Evolutionary conservation across 2,797 vertebrate species (phyloP), one percentile per base, ranked within the genome.

Genomic region (Coregonus ussuriensis): DNA sequence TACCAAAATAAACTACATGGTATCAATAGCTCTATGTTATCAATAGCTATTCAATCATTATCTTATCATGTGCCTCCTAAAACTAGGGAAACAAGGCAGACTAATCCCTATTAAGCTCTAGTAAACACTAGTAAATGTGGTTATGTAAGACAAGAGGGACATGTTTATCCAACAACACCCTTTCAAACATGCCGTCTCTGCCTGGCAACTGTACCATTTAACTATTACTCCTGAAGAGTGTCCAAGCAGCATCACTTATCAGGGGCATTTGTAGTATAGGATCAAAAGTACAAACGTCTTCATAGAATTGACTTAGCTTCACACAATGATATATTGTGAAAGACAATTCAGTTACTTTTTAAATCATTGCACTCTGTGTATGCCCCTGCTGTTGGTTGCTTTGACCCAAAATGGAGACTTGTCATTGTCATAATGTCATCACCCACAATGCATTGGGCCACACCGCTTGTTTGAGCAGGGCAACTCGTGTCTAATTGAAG

Each of bases 401-500:
- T 69, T 69, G 35, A 41, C 33, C 16, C 68, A 51, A 70, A 21
- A 70, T 70, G 35, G 37, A 47, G 37, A 33, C 37, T 21, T 41
- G n/a, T n/a, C 47, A 7, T 6, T 70, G 25, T 37, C 6, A 51
- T 15, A 16, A 9, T 21, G 35, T 4, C 18, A 13, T 31, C 4
- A n/a, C 54, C 74, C 67, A 76, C 66, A 76, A 76, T 62, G 35
- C 52, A 25, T n/a, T 70, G 53, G 33, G 18, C 18, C 53, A 65
- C 79, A 89, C 91, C 89, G 94, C 93, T 95, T 95, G 93, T 95
- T 95, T 95, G 93, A 95, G 93, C 89, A 92, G 78, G 83, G 66
- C 74, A 77, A 92, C 85, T 89, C 88, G 51, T 88, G 91, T 82
- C 94, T 94, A 95, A 96, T 96, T 96, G 95, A 93, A 95, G 94